Evolutionary conservation across 2,888 invertebrate genomes (phyloP), one percentile per base, ranked within the genome.

Genomic region (Drosophila testacea): DNA sequence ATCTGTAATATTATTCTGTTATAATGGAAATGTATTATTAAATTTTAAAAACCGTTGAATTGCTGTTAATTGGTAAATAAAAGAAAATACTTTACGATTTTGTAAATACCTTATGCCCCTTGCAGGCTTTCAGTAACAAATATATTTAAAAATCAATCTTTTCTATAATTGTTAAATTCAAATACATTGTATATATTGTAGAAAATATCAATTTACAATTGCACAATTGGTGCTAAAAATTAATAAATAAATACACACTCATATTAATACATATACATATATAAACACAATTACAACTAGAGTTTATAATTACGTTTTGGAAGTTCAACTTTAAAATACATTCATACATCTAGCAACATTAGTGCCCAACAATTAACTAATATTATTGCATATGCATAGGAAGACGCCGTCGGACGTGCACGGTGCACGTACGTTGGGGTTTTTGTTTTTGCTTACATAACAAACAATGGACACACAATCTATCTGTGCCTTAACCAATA

Each of bases 381-480:
- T 22, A 57, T 90, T 91, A 91, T 90, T 90, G 90, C 88, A 90
- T 89, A 81, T 83, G 86, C 75, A 75, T 77, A 90, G 91, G 90
- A 90, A 91, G 91, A 90, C 87, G 79, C 83, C 54, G 81, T 77
- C 74, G 86, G 77, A 80, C 62, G 69, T 60, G 61, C 50, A 32
- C 42, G 50, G 30, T 16, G 69, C 28, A 51, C 13, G 13, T n/a
- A 22, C 32, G 52, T 46, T 46, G 46, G 46, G 30, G 28, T 7
- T 13, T n/a, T 22, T 22, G 22, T 22, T 22, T 22, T 22, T 22
- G 2, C 3, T 22, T 22, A 3, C 1, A 22, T 22, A 50, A 50
- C 48, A 34, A 50, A 34, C 34, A 32, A 50, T 34, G 48, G 48
- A 50, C 48, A 59, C 27, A 34, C 54, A 22, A 4, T 4, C 50